Evolutionary conservation across 2,113 vertebrate genomes (phyloP).

Genomic region (Larimichthys polyactis): DNA sequence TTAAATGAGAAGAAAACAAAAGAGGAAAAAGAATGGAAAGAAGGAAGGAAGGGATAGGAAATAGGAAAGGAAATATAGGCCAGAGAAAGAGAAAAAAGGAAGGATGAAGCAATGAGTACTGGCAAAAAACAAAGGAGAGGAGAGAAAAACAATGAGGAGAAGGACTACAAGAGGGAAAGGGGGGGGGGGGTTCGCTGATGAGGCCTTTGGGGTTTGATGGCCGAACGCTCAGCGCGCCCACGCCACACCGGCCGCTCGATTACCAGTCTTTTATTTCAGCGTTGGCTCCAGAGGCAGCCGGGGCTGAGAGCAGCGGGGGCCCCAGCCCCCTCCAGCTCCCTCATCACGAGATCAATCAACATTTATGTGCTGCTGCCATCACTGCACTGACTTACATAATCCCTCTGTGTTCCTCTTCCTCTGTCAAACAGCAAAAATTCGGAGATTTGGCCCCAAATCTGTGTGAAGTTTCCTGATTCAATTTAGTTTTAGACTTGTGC

Average conservation of each 20-base stretch:
- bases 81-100: background rate
- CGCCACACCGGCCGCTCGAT: constrained; percentile 42
- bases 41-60: background rate
- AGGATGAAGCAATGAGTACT: background rate
- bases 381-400: constrained; percentile 33
- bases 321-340: constrained; percentile 27
- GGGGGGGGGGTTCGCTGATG: constrained; percentile 9
- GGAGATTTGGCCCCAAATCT: constrained; percentile 31
- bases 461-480: background rate
- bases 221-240: constrained; percentile 50
- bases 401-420: constrained; percentile 35
- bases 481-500: background rate
- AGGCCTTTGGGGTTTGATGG: constrained; percentile 63
- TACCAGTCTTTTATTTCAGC: constrained; percentile 58
- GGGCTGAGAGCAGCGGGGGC: constrained; percentile 31
- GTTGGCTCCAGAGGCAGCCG: constrained; percentile 22
- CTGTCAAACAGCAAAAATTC: constrained; percentile 33
- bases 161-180: background rate
- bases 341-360: constrained; percentile 58
- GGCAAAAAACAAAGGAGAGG: background rate
- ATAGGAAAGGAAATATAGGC: background rate
- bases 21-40: background rate
- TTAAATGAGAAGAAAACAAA: background rate
- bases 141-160: background rate
- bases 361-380: constrained; percentile 39